Percentiles rank a stretch among this genome's conserved stretches.
Conservation (phyloP, 37 sponge, comb jelly and placozoan genomes). For the Cliona cf. orientalis region DNA sequence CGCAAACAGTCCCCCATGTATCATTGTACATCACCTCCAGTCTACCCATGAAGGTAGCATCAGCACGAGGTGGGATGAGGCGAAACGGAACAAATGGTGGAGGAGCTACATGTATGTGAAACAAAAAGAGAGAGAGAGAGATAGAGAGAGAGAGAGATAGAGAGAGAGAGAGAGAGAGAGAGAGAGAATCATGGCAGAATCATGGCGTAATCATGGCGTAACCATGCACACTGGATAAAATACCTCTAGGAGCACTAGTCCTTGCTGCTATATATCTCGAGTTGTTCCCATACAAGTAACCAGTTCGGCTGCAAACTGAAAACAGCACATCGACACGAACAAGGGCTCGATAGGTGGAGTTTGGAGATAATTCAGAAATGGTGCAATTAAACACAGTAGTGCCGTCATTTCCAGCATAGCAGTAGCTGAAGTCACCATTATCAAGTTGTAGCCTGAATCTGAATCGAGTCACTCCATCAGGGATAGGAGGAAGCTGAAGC, state of each 20-base stretch:
- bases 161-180: no score
- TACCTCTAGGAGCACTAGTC: no score
- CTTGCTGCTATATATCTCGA: no score
- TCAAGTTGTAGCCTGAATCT: neutral
- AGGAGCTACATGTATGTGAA: neutral
- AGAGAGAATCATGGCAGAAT: no score
- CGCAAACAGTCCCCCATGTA: slow-evolving; percentile 45
- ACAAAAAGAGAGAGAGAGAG: no score
- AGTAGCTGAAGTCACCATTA: neutral
- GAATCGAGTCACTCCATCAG: neutral
- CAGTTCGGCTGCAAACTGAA: neutral
- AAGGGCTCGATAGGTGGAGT: neutral
- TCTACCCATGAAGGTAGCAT: slow-evolving; percentile 21
- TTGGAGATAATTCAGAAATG: neutral
- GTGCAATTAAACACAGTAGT: neutral
- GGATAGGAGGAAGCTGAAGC: slow-evolving; percentile 1
- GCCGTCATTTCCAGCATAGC: neutral
- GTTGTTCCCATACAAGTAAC: neutral
- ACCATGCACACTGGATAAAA: no score
- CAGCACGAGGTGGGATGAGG: neutral
- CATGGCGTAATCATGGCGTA: no score
- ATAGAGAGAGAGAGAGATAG: no score
- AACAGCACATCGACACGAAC: slow-evolving; percentile 3
- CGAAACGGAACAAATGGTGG: neutral
- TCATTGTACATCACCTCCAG: slow-evolving; percentile 37